These are phyloP conservation scores for Sphaeramia orbicularis DNA, from an alignment of 2,797 vertebrate genomes.

Conservation along the genomic window DNA sequence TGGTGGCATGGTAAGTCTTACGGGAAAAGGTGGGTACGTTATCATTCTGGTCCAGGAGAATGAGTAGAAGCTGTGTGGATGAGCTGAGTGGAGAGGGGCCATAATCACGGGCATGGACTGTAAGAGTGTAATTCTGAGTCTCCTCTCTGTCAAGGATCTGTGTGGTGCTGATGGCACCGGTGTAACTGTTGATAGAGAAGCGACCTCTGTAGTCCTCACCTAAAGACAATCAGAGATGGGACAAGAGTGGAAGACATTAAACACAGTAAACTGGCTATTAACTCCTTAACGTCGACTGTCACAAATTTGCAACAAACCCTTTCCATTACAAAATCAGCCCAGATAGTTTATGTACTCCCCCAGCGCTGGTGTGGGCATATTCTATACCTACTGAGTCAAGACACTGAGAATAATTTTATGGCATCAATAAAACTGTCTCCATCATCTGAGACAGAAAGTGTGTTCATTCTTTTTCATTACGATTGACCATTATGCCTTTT, in stretches of 20 bases:
- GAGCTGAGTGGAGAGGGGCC: constrained; percentile 85
- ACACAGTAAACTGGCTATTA: neutral
- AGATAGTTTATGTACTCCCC: no score
- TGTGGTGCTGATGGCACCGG: constrained; percentile 87
- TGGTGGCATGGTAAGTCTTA: constrained; percentile 83
- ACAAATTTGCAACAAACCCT: no score
- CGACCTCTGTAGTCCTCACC: constrained; percentile 85
- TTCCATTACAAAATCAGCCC: no score
- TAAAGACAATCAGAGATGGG: constrained; percentile 52
- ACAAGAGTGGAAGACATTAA: neutral
- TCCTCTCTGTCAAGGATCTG: constrained; percentile 90
- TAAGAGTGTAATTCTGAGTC: constrained; percentile 86
- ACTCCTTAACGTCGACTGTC: no score
- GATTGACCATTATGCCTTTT: no score
- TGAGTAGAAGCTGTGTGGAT: constrained; percentile 81
- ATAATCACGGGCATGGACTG: constrained; percentile 87
- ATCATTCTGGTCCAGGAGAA: constrained; percentile 93
- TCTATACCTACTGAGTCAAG: no score
- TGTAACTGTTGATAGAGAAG: constrained; percentile 88
- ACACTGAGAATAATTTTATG: no score
- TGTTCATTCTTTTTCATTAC: no score
- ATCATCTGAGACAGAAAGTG: no score
- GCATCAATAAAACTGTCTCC: no score
- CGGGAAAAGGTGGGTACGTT: constrained; percentile 87
- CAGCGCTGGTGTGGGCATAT: no score